These are phyloP conservation scores for Phyllostomus hastatus DNA, from an alignment of 2,113 vertebrate genomes.

Conservation along the genomic window DNA sequence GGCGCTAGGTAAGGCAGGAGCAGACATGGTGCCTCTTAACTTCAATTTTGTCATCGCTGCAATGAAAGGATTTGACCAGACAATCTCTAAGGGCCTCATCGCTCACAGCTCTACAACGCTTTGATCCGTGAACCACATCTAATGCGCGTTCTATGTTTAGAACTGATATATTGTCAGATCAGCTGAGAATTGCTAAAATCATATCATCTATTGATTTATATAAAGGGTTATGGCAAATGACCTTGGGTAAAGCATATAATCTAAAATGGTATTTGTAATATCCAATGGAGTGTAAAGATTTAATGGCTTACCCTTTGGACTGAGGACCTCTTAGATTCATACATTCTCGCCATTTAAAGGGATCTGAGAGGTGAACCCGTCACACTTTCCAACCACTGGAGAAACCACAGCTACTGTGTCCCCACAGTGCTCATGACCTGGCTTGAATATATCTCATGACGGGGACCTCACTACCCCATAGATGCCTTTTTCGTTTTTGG, in stretches of 20 bases:
- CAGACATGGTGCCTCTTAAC: not conserved
- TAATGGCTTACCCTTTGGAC: conserved; percentile 54
- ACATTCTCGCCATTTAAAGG: conserved; percentile 10
- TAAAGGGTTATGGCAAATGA: conserved; percentile 59
- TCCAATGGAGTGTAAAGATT: conserved; percentile 68
- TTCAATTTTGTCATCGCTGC: conserved; percentile 11
- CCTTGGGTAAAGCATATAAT: conserved; percentile 71
- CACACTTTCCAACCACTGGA: not conserved
- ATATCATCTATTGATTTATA: conserved; percentile 64
- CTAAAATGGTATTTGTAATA: conserved; percentile 66
- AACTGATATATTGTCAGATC: conserved; percentile 60
- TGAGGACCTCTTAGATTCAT: conserved; percentile 35
- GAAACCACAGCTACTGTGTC: not conserved
- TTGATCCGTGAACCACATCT: conserved; percentile 65
- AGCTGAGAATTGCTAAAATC: conserved; percentile 48
- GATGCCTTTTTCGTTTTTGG: not conserved
- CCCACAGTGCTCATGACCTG: not conserved
- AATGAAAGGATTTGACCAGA: conserved; percentile 35
- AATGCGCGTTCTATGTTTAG: conserved; percentile 67
- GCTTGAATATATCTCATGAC: not conserved
- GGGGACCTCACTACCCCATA: not conserved
- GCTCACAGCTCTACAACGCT: conserved; percentile 40
- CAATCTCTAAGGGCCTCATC: conserved; percentile 15
- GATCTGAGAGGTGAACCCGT: not conserved
- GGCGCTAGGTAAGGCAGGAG: not conserved